phyloP scores from a whole-genome alignment of 2,888 invertebrate species.

The Drosophila putrida region DNA sequence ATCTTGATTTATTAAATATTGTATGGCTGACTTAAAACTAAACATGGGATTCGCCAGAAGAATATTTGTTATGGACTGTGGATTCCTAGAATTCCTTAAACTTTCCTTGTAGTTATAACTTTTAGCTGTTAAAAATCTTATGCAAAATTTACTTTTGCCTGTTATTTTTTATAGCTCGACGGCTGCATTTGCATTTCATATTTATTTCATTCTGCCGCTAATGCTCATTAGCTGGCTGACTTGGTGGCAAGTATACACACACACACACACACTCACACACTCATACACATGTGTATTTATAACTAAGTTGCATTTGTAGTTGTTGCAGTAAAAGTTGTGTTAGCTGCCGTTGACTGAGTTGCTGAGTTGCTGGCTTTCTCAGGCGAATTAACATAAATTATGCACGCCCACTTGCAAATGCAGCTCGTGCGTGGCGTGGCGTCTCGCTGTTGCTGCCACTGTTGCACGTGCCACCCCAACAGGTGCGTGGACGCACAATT shows the following conservation, averaged over 20 bases:
- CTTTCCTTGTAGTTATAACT: not conserved
- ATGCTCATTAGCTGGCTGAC: constrained; percentile 60
- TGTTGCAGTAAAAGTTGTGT: constrained; percentile 51
- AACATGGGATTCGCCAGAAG: too few species aligned
- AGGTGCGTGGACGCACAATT: constrained; percentile 77
- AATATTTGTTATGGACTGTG: too few species aligned
- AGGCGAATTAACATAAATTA: constrained; percentile 79
- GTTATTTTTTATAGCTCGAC: not conserved
- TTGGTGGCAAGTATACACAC: constrained; percentile 33
- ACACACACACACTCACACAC: constrained; percentile 10
- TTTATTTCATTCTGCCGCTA: constrained; percentile 43
- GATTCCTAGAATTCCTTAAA: not conserved
- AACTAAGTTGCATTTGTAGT: constrained; percentile 27
- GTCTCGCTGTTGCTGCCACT: constrained; percentile 7
- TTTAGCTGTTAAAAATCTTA: not conserved
- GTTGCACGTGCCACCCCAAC: constrained; percentile 55
- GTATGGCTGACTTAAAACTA: too few species aligned
- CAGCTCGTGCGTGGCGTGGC: constrained; percentile 71
- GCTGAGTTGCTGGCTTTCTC: constrained; percentile 56
- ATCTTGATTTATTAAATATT: too few species aligned
- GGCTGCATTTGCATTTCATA: constrained; percentile 46
- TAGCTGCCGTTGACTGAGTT: constrained; percentile 23
- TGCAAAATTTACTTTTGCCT: constrained; percentile 3
- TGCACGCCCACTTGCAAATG: constrained; percentile 80
- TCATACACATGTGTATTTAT: not conserved